Conservation (phyloP, 2,113 vertebrate species). For the Lagopus muta region DNA sequence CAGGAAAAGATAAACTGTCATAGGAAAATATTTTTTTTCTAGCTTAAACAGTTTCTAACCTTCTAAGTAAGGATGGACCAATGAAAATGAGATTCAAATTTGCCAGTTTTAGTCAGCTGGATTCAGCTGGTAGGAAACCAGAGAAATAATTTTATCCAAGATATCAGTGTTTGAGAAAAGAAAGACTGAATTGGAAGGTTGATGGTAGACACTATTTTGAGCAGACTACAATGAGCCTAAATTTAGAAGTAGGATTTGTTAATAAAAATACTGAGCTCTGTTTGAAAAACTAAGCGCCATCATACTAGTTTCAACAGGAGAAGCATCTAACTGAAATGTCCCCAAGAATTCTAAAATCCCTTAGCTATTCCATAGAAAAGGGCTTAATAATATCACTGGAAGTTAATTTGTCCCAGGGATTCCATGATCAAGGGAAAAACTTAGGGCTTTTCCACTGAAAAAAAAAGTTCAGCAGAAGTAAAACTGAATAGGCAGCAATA, state of each 20-base stretch:
- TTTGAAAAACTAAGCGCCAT: not conserved
- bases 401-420: not conserved
- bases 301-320: not conserved
- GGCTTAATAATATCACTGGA: accelerated
- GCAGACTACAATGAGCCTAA: not conserved
- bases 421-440: accelerated
- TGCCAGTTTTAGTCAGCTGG: not conserved
- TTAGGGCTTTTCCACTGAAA: not conserved
- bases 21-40: not conserved
- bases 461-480: not conserved
- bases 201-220: not conserved
- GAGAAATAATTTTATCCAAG: not conserved
- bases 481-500: not conserved
- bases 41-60: not conserved
- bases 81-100: not conserved
- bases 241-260: not conserved
- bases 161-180: not conserved
- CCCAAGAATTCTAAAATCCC: not conserved
- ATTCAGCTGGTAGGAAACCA: not conserved
- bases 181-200: not conserved
- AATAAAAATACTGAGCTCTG: not conserved
- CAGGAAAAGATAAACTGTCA: not conserved
- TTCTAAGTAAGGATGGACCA: not conserved
- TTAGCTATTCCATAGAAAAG: not conserved
- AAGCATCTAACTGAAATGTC: not conserved